Base-by-base conservation (phyloP, 2,888 invertebrate genomes). In the Tachina lurida region DNA sequence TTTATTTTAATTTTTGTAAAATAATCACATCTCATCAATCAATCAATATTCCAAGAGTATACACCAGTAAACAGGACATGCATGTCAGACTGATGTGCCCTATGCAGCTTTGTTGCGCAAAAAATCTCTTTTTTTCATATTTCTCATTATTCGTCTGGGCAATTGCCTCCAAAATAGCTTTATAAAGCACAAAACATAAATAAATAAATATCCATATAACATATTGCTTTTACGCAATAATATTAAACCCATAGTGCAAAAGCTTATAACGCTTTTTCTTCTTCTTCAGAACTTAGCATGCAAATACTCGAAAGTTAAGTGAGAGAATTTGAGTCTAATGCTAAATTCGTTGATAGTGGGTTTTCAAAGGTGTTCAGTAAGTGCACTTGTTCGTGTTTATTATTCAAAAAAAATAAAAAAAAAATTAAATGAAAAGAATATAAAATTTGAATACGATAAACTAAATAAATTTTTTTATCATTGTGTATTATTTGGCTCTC, bases 381-480 rank as follows among this genome's bases (percentile, higher is more conserved):
- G 78, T 82, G 63, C 78, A 75, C 41, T 76, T 52, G 76, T 73
- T 86, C 67, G 78, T 82, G 52, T 70, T 82, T 82, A 78, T 82
- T 78, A 43, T 75, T 86, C n/a, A n/a, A 68, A 80, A 56, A 7
- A 73, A 71, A 60, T 5, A 63, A 70, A 67, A 9, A 31, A 71
- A 67, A 58, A 76, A 71, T n/a, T n/a, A n/a, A 62, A 31, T 19
- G 22, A 65, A 71, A 71, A 71, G n/a, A 63, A 47, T 73, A 82
- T 78, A 67, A 75, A 43, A 67, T 82, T 79, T 79, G n/a, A 73
- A 68, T 78, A 67, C 67, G 52, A 70, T 71, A 86, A 70, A 71
- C 65, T 75, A 68, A 63, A 63, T 41, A 31, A 31, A 31, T 68
- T 63, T 65, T 79, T 60, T 79, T 71, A 49, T 67, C 71, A 47